A percentile compares a stretch with the other conserved stretches of the same genome.
Evolutionary conservation across 2,797 vertebrate species (phyloP).

Genomic region (Myripristis jacobus): DNA sequence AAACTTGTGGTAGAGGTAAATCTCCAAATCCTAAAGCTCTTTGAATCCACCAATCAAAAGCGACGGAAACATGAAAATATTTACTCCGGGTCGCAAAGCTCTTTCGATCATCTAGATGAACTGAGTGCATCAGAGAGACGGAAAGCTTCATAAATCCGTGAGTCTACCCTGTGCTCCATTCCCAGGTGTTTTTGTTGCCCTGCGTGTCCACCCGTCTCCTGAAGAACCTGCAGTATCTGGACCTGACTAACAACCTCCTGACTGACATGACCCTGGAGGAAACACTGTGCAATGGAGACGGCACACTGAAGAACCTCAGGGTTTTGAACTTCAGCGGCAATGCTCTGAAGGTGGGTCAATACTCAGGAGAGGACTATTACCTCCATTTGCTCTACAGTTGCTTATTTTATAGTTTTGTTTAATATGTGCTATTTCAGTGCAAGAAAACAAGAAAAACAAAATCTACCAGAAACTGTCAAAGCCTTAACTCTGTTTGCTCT

Average conservation of each 20-base stretch:
- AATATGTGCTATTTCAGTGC: too few species aligned
- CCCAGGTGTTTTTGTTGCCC: slow-evolving; percentile 66
- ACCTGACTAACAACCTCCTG: slow-evolving; percentile 72
- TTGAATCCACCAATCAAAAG: background rate
- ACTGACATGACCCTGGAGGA: slow-evolving; percentile 64
- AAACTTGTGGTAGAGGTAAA: too few species aligned
- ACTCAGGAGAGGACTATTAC: too few species aligned
- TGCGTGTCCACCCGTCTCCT: slow-evolving; percentile 33
- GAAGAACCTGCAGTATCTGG: slow-evolving; percentile 63
- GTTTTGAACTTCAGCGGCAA: slow-evolving; percentile 74
- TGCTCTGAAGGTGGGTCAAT: slow-evolving; percentile 57
- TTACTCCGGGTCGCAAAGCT: background rate
- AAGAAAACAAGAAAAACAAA: too few species aligned
- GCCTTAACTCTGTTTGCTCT: too few species aligned
- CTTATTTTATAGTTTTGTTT: too few species aligned
- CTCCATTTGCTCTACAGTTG: too few species aligned
- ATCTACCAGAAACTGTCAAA: too few species aligned
- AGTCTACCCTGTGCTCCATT: background rate
- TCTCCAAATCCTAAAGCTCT: background rate
- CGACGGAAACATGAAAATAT: background rate
- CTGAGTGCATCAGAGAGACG: background rate
- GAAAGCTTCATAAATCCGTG: background rate
- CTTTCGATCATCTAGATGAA: background rate
- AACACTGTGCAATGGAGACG: slow-evolving; percentile 24
- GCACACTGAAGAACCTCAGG: slow-evolving; percentile 44